A percentile compares a stretch with the other conserved stretches of the same genome.
Conservation (phyloP, 1,140 invertebrate species). For the Heliconius hermathena region DNA sequence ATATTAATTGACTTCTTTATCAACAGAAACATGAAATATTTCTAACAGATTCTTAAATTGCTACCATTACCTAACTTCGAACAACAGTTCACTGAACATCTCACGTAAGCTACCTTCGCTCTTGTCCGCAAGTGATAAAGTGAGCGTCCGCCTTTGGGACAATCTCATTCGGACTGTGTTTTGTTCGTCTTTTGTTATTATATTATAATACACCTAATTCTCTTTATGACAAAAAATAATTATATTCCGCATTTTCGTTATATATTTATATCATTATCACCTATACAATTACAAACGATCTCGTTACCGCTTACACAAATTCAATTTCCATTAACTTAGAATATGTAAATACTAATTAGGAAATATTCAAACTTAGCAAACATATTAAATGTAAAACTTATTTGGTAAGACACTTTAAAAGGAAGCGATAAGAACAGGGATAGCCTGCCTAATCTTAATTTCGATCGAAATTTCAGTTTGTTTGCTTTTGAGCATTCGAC, state of each 20-base stretch:
- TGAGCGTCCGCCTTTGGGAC: slow-evolving; percentile 55
- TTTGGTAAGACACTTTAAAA: slow-evolving; percentile 52
- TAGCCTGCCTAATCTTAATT: slow-evolving; percentile 67
- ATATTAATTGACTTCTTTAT: neutral
- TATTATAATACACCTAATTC: neutral
- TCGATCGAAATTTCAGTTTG: slow-evolving; percentile 68
- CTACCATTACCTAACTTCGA: slow-evolving; percentile 33
- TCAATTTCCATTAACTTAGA: neutral
- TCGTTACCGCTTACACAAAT: neutral
- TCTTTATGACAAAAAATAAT: neutral
- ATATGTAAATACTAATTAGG: slow-evolving; percentile 16
- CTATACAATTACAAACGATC: neutral
- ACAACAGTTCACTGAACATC: slow-evolving; percentile 43
- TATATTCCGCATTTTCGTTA: neutral
- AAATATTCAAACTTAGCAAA: neutral
- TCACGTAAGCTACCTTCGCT: slow-evolving; percentile 60
- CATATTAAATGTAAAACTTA: slow-evolving; percentile 33
- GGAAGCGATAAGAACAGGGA: slow-evolving; percentile 64
- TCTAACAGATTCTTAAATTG: slow-evolving; percentile 28
- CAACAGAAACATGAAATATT: slow-evolving; percentile 12
- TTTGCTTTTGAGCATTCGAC: slow-evolving; percentile 63
- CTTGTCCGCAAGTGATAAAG: slow-evolving; percentile 75
- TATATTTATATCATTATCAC: neutral
- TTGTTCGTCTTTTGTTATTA: neutral
- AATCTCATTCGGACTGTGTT: slow-evolving; percentile 18